phyloP scores from a whole-genome alignment of 2,113 vertebrate genomes.

The Podarcis muralis region DNA sequence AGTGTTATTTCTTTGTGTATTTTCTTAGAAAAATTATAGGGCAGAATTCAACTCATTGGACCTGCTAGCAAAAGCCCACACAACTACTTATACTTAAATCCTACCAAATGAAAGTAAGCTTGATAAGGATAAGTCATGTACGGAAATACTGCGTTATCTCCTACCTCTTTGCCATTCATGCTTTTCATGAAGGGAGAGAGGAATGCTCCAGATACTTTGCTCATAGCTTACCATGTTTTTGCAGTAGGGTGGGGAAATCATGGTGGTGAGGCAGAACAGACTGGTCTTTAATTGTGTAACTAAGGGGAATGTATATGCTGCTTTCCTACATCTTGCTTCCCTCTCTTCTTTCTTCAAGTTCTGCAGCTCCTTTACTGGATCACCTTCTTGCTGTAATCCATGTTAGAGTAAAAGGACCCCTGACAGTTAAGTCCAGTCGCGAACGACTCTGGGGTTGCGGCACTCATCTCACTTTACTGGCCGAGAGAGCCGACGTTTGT shows the following conservation, averaged over 20 bases:
- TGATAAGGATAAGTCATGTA: neutral
- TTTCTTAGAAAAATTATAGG: neutral
- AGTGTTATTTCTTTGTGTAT: neutral
- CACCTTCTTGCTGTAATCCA: too few relatives aligned
- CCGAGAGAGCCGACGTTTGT: too few relatives aligned
- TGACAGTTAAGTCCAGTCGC: too few relatives aligned
- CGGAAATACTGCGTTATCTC: neutral
- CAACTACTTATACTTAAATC: too few relatives aligned
- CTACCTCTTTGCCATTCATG: neutral
- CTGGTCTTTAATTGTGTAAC: too few relatives aligned
- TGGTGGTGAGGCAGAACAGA: neutral
- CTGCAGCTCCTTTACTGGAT: neutral
- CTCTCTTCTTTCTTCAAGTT: neutral
- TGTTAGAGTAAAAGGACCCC: neutral
- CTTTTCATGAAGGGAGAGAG: neutral
- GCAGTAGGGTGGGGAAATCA: neutral
- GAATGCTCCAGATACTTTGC: too few relatives aligned
- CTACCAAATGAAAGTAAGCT: neutral
- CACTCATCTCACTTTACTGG: too few relatives aligned
- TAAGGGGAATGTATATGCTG: too few relatives aligned
- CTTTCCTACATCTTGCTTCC: neutral
- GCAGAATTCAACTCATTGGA: too few relatives aligned
- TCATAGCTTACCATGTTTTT: neutral
- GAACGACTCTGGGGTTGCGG: too few relatives aligned
- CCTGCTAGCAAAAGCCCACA: too few relatives aligned